phyloP scores from a whole-genome alignment of 2,888 invertebrate genomes.

The Uloborus plumipes region DNA sequence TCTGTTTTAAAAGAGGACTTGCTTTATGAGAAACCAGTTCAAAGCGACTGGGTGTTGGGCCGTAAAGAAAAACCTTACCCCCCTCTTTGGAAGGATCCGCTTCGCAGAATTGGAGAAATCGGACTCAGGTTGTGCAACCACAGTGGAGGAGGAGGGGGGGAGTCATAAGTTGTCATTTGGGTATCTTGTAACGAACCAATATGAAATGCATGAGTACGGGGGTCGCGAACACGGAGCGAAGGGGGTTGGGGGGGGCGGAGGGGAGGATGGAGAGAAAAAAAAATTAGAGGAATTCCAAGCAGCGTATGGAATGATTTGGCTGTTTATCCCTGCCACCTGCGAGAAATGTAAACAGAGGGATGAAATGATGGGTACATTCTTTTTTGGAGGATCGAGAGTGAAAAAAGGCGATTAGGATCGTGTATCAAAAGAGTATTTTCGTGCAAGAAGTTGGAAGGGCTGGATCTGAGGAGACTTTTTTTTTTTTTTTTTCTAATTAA shows the following conservation, averaged over 20 bases:
- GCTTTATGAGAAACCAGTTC: constrained; percentile 63
- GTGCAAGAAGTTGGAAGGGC: too few species aligned
- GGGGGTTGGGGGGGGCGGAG: too few species aligned
- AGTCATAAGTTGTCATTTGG: constrained; percentile 56
- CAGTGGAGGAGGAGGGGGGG: constrained; percentile 28
- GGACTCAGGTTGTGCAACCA: constrained; percentile 31
- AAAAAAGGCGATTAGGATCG: too few species aligned
- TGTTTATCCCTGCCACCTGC: constrained; percentile 18
- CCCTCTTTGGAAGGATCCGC: constrained; percentile 30
- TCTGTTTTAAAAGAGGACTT: constrained; percentile 24
- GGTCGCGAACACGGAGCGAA: constrained; percentile 18
- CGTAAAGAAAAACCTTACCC: constrained; percentile 30
- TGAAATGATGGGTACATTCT: too few species aligned
- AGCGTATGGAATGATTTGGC: constrained; percentile 26
- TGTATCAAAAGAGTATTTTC: too few species aligned
- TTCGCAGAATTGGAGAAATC: constrained; percentile 31
- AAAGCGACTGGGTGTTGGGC: constrained; percentile 51
- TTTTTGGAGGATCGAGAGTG: too few species aligned
- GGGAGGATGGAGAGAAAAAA: background rate
- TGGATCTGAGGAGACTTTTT: too few species aligned
- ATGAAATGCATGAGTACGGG: constrained; percentile 38
- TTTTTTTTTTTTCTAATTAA: too few species aligned
- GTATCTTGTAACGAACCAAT: constrained; percentile 26
- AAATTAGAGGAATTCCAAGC: constrained; percentile 30
- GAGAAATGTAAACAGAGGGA: too few species aligned